phyloP scores from a whole-genome alignment of 2,888 invertebrate genomes.

The Lathronympha strigana region DNA sequence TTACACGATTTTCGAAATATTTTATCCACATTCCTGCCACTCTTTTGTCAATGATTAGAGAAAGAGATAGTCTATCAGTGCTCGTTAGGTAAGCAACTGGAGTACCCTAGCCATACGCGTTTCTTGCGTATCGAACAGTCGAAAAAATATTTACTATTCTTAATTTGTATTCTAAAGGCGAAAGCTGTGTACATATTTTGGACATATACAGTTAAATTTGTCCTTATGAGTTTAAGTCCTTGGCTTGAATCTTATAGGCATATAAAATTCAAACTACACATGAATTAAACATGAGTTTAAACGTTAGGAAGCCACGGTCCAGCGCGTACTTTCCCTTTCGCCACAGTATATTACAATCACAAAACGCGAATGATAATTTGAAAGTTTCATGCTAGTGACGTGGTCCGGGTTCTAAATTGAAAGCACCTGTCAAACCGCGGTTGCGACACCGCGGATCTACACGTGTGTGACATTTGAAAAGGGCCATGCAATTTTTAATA shows the following conservation, averaged over 20 bases:
- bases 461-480: conserved; percentile 14
- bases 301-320: conserved; percentile 67
- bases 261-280: conserved; percentile 20
- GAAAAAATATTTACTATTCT: not conserved
- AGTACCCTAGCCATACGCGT: not conserved
- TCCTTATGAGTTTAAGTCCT: conserved; percentile 64
- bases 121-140: not conserved
- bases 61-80: not conserved
- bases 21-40: not conserved
- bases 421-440: conserved; percentile 58
- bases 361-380: conserved; percentile 43
- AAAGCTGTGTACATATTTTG: not conserved
- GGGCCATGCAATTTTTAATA: conserved; percentile 27
- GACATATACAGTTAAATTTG: conserved; percentile 64
- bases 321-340: conserved; percentile 78
- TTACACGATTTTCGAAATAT: not conserved
- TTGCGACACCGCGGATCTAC: conserved; percentile 50
- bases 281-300: conserved; percentile 31
- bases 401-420: conserved; percentile 60
- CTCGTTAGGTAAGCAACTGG: not conserved
- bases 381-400: conserved; percentile 58
- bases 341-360: conserved; percentile 62
- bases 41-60: not conserved
- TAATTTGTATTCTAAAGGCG: not conserved
- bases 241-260: not conserved